These are phyloP conservation scores for Neoniphon sammara DNA, from an alignment of 2,797 vertebrate genomes.

Conservation along the genomic window DNA sequence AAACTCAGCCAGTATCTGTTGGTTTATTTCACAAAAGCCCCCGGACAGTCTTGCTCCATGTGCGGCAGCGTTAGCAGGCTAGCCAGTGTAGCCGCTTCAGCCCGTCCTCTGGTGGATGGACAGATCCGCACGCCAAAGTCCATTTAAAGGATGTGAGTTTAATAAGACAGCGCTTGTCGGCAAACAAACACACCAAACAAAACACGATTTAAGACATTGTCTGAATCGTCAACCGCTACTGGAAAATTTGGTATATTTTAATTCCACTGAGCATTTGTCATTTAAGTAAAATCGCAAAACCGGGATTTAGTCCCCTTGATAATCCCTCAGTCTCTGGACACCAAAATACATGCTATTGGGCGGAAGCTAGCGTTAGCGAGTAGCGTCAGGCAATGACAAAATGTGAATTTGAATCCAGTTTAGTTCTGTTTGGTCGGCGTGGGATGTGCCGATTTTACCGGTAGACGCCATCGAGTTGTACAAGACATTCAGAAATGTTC, in stretches of 20 bases:
- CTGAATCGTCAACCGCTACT: accelerated
- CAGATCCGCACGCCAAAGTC: neutral
- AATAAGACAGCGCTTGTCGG: accelerated
- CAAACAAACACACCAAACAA: accelerated
- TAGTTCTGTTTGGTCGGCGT: neutral
- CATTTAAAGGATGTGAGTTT: accelerated
- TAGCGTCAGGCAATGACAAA: no score
- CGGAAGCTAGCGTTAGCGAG: no score
- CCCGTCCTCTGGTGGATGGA: neutral
- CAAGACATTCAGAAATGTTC: no score
- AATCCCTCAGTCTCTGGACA: no score
- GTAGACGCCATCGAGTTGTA: no score
- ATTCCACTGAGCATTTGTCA: accelerated
- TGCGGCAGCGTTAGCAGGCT: slow-evolving; percentile 17
- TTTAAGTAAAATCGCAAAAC: neutral
- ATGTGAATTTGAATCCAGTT: no score
- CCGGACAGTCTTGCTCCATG: neutral
- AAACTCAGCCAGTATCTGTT: neutral
- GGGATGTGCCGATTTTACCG: neutral
- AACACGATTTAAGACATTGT: accelerated
- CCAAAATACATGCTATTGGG: no score
- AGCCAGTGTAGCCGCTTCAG: neutral
- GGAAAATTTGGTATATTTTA: neutral
- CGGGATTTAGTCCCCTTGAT: no score
- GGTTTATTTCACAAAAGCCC: accelerated